A percentile compares a stretch with the other conserved stretches of the same genome.
phyloP scores from a whole-genome alignment of 2,797 vertebrate species.

The Morus bassanus region DNA sequence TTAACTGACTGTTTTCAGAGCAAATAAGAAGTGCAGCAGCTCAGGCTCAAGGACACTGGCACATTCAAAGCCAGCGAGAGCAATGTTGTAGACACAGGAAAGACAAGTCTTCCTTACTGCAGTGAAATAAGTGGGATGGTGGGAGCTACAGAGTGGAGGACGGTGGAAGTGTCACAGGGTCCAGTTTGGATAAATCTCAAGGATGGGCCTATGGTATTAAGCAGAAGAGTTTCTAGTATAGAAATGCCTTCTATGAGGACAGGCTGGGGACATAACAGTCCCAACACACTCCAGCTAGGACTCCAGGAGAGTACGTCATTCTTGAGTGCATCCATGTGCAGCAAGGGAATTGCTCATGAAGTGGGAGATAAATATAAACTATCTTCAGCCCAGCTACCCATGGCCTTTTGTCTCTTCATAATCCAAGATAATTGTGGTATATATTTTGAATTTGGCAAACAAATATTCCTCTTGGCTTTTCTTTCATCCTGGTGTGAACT shows the following conservation, averaged over 20 bases:
- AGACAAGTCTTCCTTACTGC: not conserved
- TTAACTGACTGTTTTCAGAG: not conserved
- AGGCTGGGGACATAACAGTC: not conserved
- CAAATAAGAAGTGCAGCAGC: not conserved
- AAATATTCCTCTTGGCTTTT: not conserved
- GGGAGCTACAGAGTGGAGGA: not conserved
- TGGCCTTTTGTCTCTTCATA: not conserved
- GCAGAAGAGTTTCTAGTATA: not conserved
- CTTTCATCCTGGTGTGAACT: not conserved
- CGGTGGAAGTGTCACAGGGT: not conserved
- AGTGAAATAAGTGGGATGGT: not conserved
- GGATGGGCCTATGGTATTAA: not conserved
- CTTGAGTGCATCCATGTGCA: not conserved
- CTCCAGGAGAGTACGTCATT: accelerated
- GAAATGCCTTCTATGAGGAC: not conserved
- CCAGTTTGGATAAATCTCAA: not conserved
- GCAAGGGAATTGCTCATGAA: not conserved
- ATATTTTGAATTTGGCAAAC: not conserved
- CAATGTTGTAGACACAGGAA: not conserved
- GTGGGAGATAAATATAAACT: not conserved
- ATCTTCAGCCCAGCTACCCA: not conserved
- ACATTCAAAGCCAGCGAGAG: not conserved
- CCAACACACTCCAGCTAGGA: not conserved
- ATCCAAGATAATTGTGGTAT: not conserved
- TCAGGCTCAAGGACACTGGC: not conserved